A percentile compares a stretch with the other conserved stretches of the same genome.
phyloP scores from a whole-genome alignment of 2,113 vertebrate genomes.

The Potamarius usumacintae region DNA sequence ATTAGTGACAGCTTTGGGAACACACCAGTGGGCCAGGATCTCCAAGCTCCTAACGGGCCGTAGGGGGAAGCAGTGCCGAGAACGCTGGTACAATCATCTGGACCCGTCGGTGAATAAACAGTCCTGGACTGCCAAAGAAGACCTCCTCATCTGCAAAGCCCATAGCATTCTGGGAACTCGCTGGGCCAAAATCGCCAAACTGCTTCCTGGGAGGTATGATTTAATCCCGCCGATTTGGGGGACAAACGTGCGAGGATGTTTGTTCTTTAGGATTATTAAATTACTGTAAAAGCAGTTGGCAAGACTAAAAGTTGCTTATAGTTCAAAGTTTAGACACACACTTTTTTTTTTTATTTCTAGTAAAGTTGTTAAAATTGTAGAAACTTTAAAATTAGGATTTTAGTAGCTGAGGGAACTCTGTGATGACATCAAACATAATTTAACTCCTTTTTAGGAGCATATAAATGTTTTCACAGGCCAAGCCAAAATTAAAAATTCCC shows the following conservation, averaged over 20 bases:
- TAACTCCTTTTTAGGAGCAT: no score
- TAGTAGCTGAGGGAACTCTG: no score
- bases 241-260: neutral
- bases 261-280: neutral
- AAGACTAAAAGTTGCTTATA: no score
- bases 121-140: conserved; percentile 89
- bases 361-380: no score
- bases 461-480: neutral
- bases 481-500: neutral
- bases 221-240: neutral
- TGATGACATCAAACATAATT: no score
- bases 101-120: conserved; percentile 88
- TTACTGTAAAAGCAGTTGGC: neutral
- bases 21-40: conserved; percentile 83
- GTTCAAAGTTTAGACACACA: no score
- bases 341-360: no score
- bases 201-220: conserved; percentile 88
- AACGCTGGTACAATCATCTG: conserved; percentile 93
- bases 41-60: conserved; percentile 85
- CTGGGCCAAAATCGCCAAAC: conserved; percentile 91
- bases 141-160: conserved; percentile 89
- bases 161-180: conserved; percentile 88
- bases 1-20: conserved; percentile 83
- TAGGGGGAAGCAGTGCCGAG: conserved; percentile 89
- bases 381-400: no score